These are phyloP conservation scores for Drosophila kohkoa DNA, from an alignment of 1,140 invertebrate genomes.

Conservation along the genomic window DNA sequence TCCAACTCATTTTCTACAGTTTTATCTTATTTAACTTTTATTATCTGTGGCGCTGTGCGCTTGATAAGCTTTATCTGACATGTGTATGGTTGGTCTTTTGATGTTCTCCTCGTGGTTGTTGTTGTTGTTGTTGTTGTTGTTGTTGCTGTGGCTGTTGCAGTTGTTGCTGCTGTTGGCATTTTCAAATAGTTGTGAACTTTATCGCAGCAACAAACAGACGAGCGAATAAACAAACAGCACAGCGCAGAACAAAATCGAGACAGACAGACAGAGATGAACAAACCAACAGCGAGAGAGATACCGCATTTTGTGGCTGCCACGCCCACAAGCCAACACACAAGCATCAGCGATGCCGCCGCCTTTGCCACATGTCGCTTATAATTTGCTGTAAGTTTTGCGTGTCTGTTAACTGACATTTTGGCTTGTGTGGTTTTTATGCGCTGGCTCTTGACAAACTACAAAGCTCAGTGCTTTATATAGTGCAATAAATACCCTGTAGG, in stretches of 20 bases:
- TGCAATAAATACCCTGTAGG: slow-evolving; percentile 8
- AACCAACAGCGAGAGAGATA: slow-evolving; percentile 11
- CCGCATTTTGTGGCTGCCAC: slow-evolving; percentile 61
- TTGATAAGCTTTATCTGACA: slow-evolving; percentile 75
- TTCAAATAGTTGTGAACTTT: slow-evolving; percentile 77
- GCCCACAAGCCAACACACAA: slow-evolving; percentile 18
- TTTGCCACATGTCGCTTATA: slow-evolving; percentile 73
- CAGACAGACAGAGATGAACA: not conserved
- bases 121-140: slow-evolving; percentile 3
- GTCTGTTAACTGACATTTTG: slow-evolving; percentile 66
- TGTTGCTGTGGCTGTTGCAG: slow-evolving; percentile 21
- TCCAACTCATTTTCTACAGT: slow-evolving; percentile 31
- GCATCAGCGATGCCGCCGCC: not conserved
- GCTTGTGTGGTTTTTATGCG: slow-evolving; percentile 38
- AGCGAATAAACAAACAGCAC: slow-evolving; percentile 7
- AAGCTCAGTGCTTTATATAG: slow-evolving; percentile 14
- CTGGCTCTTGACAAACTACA: slow-evolving; percentile 15
- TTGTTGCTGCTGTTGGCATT: slow-evolving; percentile 65
- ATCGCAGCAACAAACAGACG: slow-evolving; percentile 52
- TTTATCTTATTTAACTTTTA: slow-evolving; percentile 78
- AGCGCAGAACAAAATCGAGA: not conserved
- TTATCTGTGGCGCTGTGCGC: slow-evolving; percentile 62
- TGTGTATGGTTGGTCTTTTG: slow-evolving; percentile 55
- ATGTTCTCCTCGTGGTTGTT: slow-evolving; percentile 19
- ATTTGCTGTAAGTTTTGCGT: slow-evolving; percentile 65